Percentiles rank a stretch among this genome's conserved stretches.
These are phyloP conservation scores for Megaceryle alcyon DNA, from an alignment of 2,797 vertebrate genomes.

Conservation along the genomic window DNA sequence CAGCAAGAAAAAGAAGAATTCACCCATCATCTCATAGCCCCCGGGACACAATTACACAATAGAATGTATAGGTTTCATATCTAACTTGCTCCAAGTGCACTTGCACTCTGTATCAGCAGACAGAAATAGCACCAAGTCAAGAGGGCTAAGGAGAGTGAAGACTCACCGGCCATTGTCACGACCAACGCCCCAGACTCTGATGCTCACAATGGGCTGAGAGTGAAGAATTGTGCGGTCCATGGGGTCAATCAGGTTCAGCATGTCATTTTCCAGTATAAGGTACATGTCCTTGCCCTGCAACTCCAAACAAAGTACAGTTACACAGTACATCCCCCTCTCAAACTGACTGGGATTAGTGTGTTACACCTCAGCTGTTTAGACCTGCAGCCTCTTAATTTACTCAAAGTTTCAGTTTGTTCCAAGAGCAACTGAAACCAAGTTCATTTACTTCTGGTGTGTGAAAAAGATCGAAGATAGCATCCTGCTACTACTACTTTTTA, in stretches of 20 bases:
- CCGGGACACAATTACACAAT: background rate
- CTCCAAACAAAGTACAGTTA: slow-evolving; percentile 33
- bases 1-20: background rate
- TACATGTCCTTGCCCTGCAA: slow-evolving; percentile 95
- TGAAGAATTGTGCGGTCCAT: slow-evolving; percentile 92
- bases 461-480: background rate
- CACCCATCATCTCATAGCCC: background rate
- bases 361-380: background rate
- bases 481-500: background rate
- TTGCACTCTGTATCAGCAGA: background rate
- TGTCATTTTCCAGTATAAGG: slow-evolving; percentile 91
- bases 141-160: background rate
- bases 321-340: background rate
- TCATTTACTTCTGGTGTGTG: background rate
- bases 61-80: background rate
- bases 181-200: slow-evolving; percentile 96
- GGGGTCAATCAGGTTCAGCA: slow-evolving; percentile 92
- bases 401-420: background rate
- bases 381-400: background rate
- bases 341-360: background rate
- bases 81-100: accelerated
- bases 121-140: background rate
- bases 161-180: slow-evolving; percentile 95
- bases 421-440: background rate
- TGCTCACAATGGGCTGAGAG: slow-evolving; percentile 96